Evolutionary conservation across 2,113 vertebrate genomes (phyloP), one percentile per base, ranked within the genome.

Genomic region (Leuciscus idus): DNA sequence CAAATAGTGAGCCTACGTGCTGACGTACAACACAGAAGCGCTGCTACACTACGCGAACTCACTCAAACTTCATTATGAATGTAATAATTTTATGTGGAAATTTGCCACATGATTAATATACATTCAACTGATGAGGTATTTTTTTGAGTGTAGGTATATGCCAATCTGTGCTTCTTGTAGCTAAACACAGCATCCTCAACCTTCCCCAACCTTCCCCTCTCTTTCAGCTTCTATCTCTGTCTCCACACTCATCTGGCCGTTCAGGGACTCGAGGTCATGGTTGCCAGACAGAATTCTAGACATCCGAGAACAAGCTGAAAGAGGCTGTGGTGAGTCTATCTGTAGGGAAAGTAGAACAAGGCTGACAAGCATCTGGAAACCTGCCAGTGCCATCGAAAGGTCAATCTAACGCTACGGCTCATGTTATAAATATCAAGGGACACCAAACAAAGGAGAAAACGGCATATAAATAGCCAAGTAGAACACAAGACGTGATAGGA

Each of bases 341-440:
- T 50, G 52, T 26, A 26, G 81, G 75, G 81, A 84, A 87, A 84
- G 30, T 80, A 70, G 82, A 59, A 39, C 86, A 78, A 52, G 83
- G 12, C 66, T 57, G 87, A 85, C 70, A 77, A 76, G 61, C 62
- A 68, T 88, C 77, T 76, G 78, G 59, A 50, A 88, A 81, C 77
- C 62, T 55, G 74, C 59, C 61, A 68, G 39, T 75, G 70, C 52
- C 48, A 72, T 9, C 1, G 17, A 82, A 88, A 88, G 87, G 83
- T 88, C 87, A 85, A 64, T 82, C 68, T 84, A 61, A 81, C 23
- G 19, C 26, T 64, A 50, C 19, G 21, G 62, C 80, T 68, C 46
- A 33, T 33, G 43, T 50, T 68, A 82, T 50, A 68, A 82, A 82
- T 68, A 82, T 82, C 80, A 70, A 52, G 80, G 61, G 80, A 82